These are phyloP conservation scores for Miltochrista miniata DNA, from an alignment of 2,888 invertebrate genomes.

Conservation along the genomic window DNA sequence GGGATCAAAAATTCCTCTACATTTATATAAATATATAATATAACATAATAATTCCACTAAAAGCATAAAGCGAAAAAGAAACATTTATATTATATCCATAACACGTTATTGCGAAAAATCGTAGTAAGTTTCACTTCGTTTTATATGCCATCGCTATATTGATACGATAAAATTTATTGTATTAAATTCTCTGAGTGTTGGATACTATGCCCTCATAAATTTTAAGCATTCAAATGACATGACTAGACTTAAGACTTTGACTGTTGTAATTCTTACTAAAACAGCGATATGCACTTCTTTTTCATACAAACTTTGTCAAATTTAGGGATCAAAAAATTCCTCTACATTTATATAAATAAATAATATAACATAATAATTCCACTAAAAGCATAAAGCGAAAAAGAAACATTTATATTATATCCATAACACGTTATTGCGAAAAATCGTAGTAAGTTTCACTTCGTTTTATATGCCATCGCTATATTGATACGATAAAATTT, in stretches of 20 bases:
- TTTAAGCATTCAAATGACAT: too few species aligned
- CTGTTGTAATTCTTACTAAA: too few species aligned
- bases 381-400: conserved; percentile 13
- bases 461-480: conserved; percentile 15
- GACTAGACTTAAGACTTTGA: too few species aligned
- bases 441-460: conserved; percentile 24
- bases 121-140: conserved; percentile 21
- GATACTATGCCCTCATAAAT: too few species aligned
- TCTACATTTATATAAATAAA: too few species aligned
- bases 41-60: background rate
- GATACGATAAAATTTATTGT: conserved; percentile 20
- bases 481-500: conserved; percentile 18
- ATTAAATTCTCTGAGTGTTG: too few species aligned
- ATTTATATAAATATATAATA: too few species aligned
- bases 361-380: background rate
- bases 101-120: conserved; percentile 20
- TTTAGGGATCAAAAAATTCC: too few species aligned
- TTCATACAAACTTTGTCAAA: too few species aligned
- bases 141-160: conserved; percentile 17
- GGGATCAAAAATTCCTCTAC: too few species aligned
- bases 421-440: conserved; percentile 14
- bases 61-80: conserved; percentile 13
- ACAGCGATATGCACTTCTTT: too few species aligned
- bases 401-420: conserved; percentile 17
- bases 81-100: conserved; percentile 15